Evolutionary conservation across 2,797 vertebrate species (phyloP).

Genomic region (Callimico goeldii): DNA sequence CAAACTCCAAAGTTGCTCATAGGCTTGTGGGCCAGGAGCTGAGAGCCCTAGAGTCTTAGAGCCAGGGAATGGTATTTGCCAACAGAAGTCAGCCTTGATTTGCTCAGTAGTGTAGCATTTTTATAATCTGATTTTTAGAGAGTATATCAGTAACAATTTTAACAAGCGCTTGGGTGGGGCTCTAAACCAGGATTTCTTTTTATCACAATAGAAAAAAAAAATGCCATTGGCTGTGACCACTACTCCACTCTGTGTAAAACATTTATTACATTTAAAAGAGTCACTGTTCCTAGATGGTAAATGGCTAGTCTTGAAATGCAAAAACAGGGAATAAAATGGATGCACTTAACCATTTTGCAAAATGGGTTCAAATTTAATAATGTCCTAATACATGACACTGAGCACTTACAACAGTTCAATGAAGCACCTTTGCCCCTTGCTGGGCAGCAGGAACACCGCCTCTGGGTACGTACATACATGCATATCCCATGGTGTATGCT

Average conservation of each 20-base stretch:
- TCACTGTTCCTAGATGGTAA: not conserved
- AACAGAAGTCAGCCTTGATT: not conserved
- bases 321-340: not conserved
- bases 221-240: not conserved
- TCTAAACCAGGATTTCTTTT: not conserved
- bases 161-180: not conserved
- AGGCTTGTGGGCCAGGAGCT: not conserved
- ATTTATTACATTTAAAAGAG: not conserved
- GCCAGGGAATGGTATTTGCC: not conserved
- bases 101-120: not conserved
- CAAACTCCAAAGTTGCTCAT: not conserved
- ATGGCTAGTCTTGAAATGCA: not conserved
- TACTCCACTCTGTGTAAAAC: not conserved
- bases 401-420: not conserved
- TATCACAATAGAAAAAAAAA: not conserved
- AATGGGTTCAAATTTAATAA: not conserved
- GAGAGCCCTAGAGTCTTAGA: not conserved
- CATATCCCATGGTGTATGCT: not conserved
- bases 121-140: not conserved
- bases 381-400: not conserved
- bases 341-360: not conserved
- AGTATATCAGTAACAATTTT: not conserved
- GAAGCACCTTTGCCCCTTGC: rapidly evolving
- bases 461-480: not conserved
- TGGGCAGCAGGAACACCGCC: rapidly evolving